Evolutionary conservation across 2,888 invertebrate genomes (phyloP).

Genomic region (Diarsia mendica): DNA sequence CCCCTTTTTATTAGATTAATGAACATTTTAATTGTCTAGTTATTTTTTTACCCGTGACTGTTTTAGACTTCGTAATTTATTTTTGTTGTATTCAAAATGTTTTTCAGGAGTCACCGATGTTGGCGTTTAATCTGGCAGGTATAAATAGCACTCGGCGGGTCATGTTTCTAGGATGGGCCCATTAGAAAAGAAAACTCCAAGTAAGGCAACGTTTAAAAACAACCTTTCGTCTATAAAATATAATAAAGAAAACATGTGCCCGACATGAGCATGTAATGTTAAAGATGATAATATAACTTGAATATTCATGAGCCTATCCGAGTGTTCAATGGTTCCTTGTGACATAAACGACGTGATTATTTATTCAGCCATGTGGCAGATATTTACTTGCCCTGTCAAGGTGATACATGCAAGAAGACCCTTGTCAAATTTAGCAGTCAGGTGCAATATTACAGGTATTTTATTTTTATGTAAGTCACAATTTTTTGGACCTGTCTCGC

Average conservation of each 20-base stretch:
- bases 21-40: background rate
- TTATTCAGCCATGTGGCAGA: conserved; percentile 85
- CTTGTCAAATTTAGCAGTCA: conserved; percentile 84
- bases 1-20: background rate
- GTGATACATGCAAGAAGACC: conserved; percentile 88
- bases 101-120: too few relatives aligned
- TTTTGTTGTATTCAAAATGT: background rate
- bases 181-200: background rate
- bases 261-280: conserved; percentile 52
- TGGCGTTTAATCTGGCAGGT: too few relatives aligned
- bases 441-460: conserved; percentile 86
- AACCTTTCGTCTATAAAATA: background rate
- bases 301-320: conserved; percentile 75
- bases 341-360: conserved; percentile 82
- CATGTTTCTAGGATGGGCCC: too few relatives aligned
- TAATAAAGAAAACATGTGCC: conserved; percentile 37
- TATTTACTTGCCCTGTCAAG: conserved; percentile 86
- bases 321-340: conserved; percentile 75
- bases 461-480: conserved; percentile 73
- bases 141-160: too few relatives aligned
- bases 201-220: background rate
- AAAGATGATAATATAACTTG: conserved; percentile 71
- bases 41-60: background rate
- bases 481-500: conserved; percentile 66
- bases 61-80: background rate